Conservation (phyloP, 2,113 vertebrate species). For the Platanista minor region DNA sequence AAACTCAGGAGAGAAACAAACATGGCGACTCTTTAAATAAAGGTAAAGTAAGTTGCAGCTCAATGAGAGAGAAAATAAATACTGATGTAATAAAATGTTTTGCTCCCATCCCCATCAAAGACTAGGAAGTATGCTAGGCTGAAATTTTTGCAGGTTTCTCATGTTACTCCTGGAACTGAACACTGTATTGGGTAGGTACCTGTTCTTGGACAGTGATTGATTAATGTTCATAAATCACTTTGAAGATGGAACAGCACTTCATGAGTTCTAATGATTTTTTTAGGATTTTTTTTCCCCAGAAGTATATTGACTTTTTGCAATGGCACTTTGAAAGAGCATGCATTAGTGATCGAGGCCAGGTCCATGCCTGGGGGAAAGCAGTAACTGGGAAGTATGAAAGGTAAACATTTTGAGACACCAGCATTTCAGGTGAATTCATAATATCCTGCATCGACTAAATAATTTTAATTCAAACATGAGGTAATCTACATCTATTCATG, state of each 20-base stretch:
- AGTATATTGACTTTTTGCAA: conserved; percentile 11
- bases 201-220: background rate
- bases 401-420: conserved; percentile 1
- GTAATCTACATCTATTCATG: background rate
- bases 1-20: background rate
- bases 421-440: background rate
- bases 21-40: background rate
- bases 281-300: background rate
- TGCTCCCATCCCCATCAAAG: background rate
- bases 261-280: conserved; percentile 46
- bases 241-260: background rate
- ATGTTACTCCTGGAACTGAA: background rate
- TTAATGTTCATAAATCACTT: conserved; percentile 39
- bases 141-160: background rate
- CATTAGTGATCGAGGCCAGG: background rate
- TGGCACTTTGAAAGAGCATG: background rate
- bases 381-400: conserved; percentile 5
- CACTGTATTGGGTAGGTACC: background rate
- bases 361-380: background rate
- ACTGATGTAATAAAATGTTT: background rate
- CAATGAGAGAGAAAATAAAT: background rate
- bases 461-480: background rate
- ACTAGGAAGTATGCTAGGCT: background rate
- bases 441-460: background rate
- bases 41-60: background rate